Evolutionary conservation across 2,888 invertebrate genomes (phyloP), one percentile per base, ranked within the genome.

Genomic region (Leucophora obtusa): DNA sequence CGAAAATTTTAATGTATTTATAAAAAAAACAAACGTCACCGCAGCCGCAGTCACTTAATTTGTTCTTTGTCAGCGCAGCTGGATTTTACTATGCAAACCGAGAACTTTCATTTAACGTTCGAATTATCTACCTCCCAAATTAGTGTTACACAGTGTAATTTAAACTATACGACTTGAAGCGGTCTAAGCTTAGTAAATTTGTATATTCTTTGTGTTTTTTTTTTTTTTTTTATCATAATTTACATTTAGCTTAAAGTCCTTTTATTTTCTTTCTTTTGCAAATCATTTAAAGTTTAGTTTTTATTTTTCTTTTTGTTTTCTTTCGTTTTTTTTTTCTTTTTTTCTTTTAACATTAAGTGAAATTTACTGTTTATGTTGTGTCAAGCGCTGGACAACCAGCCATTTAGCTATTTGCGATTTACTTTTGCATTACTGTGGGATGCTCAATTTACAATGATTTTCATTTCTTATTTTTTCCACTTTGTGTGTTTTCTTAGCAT

Each of bases 371-470:
- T 82, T 79, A 79, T 82, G 79, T 82, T 75, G 79, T 79, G 75
- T 73, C 79, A 79, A 81, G 65, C 66, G 72, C 76, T 72, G 79
- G 71, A 82, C 82, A 78, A 69, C 53, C 24, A 85, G 85, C 87
- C 87, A 87, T 87, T 87, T 86, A 84, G 88, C 88, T 87, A 87
- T 87, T 88, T 88, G 87, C 84, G 87, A 85, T 87, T 88, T 87
- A 84, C 87, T 85, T 83, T 84, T 38, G 35, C 11, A 21, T 50
- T 84, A 53, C 47, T 17, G 38, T 76, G 43, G 35, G 60, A 60
- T 71, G 71, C 58, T 80, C 66, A 77, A 77, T 81, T 77, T 77
- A 74, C 77, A 73, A 21, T 73, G 73, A 73, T 60, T 73, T 73
- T 77, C 50, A 68, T 63, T 68, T 43, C 33, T 58, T 53, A 2